Conservation (phyloP, 2,113 vertebrate species). For the Perca fluviatilis region DNA sequence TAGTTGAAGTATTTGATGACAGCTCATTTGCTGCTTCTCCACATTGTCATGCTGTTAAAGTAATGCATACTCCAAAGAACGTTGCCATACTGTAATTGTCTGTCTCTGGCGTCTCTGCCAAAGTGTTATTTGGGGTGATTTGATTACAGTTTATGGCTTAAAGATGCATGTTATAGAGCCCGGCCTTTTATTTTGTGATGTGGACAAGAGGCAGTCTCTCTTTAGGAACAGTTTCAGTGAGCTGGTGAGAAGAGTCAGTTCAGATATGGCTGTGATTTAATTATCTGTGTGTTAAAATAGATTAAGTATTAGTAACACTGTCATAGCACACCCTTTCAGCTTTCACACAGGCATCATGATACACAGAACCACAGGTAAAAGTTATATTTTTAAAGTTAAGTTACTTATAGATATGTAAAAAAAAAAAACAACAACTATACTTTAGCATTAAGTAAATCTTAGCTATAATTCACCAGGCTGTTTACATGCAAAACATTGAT, state of each 20-base stretch:
- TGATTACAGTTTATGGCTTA: conserved; percentile 44
- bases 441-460: neutral
- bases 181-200: conserved; percentile 31
- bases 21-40: conserved; percentile 24
- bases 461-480: neutral
- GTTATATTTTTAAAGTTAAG: no score
- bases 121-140: conserved; percentile 53
- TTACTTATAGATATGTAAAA: neutral
- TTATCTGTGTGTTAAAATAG: conserved; percentile 59
- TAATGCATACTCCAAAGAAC: conserved; percentile 8
- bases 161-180: conserved; percentile 22
- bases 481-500: neutral
- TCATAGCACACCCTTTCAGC: conserved; percentile 12
- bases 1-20: conserved; percentile 48
- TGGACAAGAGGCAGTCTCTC: conserved; percentile 43
- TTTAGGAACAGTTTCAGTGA: conserved; percentile 57
- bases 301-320: conserved; percentile 21
- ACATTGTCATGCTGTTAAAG: conserved; percentile 28
- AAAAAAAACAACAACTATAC: neutral
- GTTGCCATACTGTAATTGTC: conserved; percentile 30
- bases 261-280: conserved; percentile 65
- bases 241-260: conserved; percentile 53
- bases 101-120: conserved; percentile 19
- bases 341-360: conserved; percentile 21
- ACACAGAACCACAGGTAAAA: conserved; percentile 4